Evolutionary conservation across 2,888 invertebrate genomes (phyloP).

Genomic region (Hololepta plana): DNA sequence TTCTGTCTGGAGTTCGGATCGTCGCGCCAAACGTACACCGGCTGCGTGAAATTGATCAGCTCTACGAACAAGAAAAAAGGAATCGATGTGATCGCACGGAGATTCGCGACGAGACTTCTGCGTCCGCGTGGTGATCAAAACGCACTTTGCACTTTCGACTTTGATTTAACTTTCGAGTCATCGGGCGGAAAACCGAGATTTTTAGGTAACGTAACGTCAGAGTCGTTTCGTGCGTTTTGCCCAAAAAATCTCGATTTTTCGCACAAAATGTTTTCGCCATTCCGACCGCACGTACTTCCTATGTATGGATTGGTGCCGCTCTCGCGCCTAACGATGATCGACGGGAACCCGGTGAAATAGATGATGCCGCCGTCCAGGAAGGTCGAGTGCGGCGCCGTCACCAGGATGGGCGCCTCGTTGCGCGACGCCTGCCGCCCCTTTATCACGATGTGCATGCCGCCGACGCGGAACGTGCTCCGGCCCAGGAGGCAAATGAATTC

Average conservation of each 20-base stretch:
- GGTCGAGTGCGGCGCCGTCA: conserved; percentile 76
- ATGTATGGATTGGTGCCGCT: conserved; percentile 64
- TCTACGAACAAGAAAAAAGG: conserved; percentile 40
- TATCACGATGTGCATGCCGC: conserved; percentile 59
- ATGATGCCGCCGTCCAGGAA: conserved; percentile 77
- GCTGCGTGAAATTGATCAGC: conserved; percentile 84
- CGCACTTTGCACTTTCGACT: too few species aligned
- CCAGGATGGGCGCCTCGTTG: conserved; percentile 68
- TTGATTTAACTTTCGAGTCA: too few species aligned
- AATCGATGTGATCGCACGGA: too few species aligned
- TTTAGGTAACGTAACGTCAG: too few species aligned
- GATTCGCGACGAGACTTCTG: too few species aligned
- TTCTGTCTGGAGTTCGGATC: conserved; percentile 84
- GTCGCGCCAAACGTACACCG: conserved; percentile 85
- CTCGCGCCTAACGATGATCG: conserved; percentile 67
- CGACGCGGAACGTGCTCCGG: conserved; percentile 53
- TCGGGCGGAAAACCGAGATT: too few species aligned
- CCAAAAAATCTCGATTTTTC: too few species aligned
- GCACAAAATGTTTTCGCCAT: too few species aligned
- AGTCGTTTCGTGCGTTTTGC: too few species aligned
- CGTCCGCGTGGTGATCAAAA: too few species aligned
- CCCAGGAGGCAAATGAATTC: conserved; percentile 47
- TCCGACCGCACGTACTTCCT: conserved; percentile 80
- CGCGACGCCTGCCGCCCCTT: conserved; percentile 59
- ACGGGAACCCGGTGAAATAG: conserved; percentile 65